phyloP scores from a whole-genome alignment of 2,888 invertebrate species.

The Odontocolon sp. region DNA sequence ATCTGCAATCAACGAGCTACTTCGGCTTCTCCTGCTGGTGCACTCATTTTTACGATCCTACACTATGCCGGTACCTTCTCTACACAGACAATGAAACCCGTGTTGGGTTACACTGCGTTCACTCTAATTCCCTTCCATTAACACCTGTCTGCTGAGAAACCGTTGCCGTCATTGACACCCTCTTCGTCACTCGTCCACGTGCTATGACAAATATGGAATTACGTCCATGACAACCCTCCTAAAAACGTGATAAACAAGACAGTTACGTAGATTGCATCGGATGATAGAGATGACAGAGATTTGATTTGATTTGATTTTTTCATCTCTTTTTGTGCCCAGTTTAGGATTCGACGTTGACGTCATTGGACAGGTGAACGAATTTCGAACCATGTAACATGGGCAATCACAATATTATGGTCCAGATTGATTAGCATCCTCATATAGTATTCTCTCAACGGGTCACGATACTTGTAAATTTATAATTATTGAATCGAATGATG shows the following conservation, averaged over 20 bases:
- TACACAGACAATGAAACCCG: not conserved
- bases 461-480: no score
- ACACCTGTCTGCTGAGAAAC: conserved; percentile 20
- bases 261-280: conserved; percentile 31
- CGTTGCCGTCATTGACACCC: not conserved
- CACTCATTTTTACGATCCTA: not conserved
- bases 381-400: not conserved
- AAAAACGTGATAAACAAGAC: conserved; percentile 21
- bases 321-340: not conserved
- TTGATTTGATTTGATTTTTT: conserved; percentile 28
- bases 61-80: not conserved
- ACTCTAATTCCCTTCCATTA: not conserved
- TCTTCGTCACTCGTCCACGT: not conserved
- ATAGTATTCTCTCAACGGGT: no score
- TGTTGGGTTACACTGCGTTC: not conserved
- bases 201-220: conserved; percentile 43
- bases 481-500: no score
- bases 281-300: conserved; percentile 22
- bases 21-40: not conserved
- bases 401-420: no score
- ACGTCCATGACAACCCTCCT: conserved; percentile 10
- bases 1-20: conserved; percentile 4
- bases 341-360: not conserved
- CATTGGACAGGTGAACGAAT: not conserved
- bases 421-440: no score